Evolutionary conservation across 2,113 vertebrate genomes (phyloP).

Genomic region (Lanius collurio): DNA sequence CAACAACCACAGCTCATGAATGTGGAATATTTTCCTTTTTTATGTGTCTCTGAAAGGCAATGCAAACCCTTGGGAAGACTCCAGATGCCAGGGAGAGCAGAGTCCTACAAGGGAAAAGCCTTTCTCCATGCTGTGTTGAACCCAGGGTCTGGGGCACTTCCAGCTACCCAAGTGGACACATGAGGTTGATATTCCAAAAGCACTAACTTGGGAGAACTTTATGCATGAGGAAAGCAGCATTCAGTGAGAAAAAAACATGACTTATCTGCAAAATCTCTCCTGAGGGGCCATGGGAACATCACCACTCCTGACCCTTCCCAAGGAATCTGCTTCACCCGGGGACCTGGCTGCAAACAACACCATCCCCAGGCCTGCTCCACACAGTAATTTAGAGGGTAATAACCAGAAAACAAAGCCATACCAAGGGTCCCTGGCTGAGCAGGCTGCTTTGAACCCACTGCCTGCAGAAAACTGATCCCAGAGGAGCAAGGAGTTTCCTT

Average conservation of each 20-base stretch:
- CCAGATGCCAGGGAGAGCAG: not conserved
- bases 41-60: not conserved
- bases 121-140: fast-evolving
- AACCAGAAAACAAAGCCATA: not conserved
- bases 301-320: not conserved
- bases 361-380: not conserved
- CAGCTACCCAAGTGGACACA: not conserved
- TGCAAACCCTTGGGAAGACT: not conserved
- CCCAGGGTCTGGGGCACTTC: fast-evolving
- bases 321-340: fast-evolving
- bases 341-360: fast-evolving
- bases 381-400: fast-evolving
- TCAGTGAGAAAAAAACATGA: fast-evolving
- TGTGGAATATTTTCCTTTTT: not conserved
- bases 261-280: not conserved
- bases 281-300: not conserved
- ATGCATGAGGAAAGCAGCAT: too few relatives aligned
- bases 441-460: not conserved
- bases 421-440: not conserved
- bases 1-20: not conserved
- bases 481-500: not conserved
- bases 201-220: fast-evolving
- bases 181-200: not conserved
- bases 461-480: not conserved
- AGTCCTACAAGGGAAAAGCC: fast-evolving